These are phyloP conservation scores for Martes martes DNA, from an alignment of 2,113 vertebrate species.

Conservation along the genomic window DNA sequence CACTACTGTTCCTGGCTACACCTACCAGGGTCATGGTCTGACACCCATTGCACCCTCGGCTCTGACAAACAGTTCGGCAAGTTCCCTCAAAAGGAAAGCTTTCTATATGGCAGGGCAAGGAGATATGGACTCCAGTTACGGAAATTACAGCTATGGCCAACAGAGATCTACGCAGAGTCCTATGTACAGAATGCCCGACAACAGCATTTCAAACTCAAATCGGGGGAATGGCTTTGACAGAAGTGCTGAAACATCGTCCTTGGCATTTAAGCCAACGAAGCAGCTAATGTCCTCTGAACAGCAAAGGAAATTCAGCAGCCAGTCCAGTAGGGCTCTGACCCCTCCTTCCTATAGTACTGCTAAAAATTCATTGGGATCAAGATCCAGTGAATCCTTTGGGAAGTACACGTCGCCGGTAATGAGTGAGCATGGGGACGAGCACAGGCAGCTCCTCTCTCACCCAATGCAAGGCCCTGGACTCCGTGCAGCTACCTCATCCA, in stretches of 20 bases:
- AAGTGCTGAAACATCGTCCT: constrained; percentile 92
- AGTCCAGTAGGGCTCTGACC: constrained; percentile 92
- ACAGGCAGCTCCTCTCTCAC: constrained; percentile 93
- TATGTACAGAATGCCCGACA: constrained; percentile 97
- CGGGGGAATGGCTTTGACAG: constrained; percentile 97
- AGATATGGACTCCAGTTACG: constrained; percentile 97
- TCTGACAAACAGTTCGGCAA: constrained; percentile 94
- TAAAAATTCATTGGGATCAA: constrained; percentile 92
- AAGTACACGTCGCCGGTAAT: constrained; percentile 94
- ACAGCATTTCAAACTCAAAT: constrained; percentile 93
- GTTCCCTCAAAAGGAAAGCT: constrained; percentile 98
- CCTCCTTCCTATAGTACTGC: constrained; percentile 94
- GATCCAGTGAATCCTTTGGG: constrained; percentile 91
- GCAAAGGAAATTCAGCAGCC: constrained; percentile 95
- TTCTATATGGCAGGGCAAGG: constrained; percentile 99
- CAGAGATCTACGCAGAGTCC: constrained; percentile 98
- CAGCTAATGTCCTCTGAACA: constrained; percentile 95
- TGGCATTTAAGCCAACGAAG: constrained; percentile 98
- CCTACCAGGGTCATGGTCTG: constrained; percentile 95
- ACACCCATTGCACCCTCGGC: constrained; percentile 94
- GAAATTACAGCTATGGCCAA: constrained; percentile 98
- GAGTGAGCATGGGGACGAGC: constrained; percentile 92
- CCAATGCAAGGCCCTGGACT: constrained; percentile 90
- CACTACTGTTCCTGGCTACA: constrained; percentile 94
- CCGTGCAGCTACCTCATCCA: constrained; percentile 94